These are phyloP conservation scores for Percopsis omiscomaycus DNA, from an alignment of 2,797 vertebrate species.

Conservation along the genomic window DNA sequence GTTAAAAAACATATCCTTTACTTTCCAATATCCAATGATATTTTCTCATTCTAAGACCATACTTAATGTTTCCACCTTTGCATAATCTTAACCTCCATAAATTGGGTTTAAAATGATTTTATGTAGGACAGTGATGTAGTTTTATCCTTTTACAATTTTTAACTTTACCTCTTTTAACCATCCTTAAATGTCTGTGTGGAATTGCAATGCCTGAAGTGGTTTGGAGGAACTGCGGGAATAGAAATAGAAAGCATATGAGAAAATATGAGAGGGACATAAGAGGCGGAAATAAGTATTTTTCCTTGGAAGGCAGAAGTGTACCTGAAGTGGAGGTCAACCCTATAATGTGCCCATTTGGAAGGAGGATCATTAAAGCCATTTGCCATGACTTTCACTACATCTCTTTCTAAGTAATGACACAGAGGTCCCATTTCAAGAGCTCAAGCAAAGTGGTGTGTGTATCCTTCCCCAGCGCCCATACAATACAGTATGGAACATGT, in stretches of 20 bases:
- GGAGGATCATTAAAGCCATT: constrained; percentile 67
- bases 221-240: constrained; percentile 43
- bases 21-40: constrained; percentile 47
- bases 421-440: constrained; percentile 45
- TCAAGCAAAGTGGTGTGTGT: constrained; percentile 38
- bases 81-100: constrained; percentile 37
- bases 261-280: constrained; percentile 38
- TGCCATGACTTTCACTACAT: constrained; percentile 56
- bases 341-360: constrained; percentile 63
- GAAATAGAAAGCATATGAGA: constrained; percentile 28
- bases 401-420: constrained; percentile 54
- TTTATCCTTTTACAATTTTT: constrained; percentile 56
- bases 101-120: constrained; percentile 55
- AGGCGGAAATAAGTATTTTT: constrained; percentile 54
- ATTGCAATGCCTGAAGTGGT: constrained; percentile 46
- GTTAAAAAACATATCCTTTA: constrained; percentile 40
- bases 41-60: constrained; percentile 53
- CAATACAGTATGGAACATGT: constrained; percentile 24
- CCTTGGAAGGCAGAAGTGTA: constrained; percentile 44
- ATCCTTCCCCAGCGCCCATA: constrained; percentile 42
- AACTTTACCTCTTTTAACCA: constrained; percentile 37
- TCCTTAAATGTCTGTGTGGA: constrained; percentile 45
- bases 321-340: constrained; percentile 61
- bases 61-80: constrained; percentile 40
- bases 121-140: constrained; percentile 44